A percentile compares a stretch with the other conserved stretches of the same genome.
Evolutionary conservation across 2,113 vertebrate genomes (phyloP).

Genomic region (Epinephelus cyanopodus): DNA sequence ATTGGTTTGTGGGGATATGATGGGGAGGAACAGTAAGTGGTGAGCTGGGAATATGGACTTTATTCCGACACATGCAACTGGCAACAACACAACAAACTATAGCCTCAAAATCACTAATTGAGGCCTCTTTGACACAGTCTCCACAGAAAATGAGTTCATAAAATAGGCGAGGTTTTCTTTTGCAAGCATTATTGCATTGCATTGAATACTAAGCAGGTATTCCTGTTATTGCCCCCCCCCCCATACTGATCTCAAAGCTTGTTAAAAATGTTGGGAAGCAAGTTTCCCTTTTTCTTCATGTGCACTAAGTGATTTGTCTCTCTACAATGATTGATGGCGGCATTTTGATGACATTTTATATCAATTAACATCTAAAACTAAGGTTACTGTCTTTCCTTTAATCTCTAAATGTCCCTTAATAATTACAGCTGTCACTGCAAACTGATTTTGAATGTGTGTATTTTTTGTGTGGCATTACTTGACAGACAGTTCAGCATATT

Average conservation of each 20-base stretch:
- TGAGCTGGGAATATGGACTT: not conserved
- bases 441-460: not conserved
- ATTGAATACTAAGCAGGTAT: not conserved
- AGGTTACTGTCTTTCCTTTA: not conserved
- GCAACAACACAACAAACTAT: slow-evolving; percentile 19
- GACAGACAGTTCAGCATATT: not conserved
- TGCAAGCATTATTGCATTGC: not conserved
- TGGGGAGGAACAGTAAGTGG: not conserved
- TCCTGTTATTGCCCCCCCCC: not conserved
- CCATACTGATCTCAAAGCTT: not conserved
- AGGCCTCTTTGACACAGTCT: not conserved
- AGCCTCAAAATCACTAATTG: not conserved
- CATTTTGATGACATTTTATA: not conserved
- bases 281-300: not conserved
- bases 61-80: slow-evolving; percentile 4
- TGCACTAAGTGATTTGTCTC: not conserved
- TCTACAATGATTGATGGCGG: not conserved
- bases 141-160: not conserved
- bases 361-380: not conserved
- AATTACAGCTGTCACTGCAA: not conserved
- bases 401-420: not conserved
- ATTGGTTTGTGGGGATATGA: not conserved
- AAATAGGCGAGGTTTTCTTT: not conserved
- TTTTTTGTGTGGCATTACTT: not conserved
- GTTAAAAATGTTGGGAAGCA: not conserved